Conservation (phyloP, 2,888 invertebrate genomes). For the Laspeyria flexula region DNA sequence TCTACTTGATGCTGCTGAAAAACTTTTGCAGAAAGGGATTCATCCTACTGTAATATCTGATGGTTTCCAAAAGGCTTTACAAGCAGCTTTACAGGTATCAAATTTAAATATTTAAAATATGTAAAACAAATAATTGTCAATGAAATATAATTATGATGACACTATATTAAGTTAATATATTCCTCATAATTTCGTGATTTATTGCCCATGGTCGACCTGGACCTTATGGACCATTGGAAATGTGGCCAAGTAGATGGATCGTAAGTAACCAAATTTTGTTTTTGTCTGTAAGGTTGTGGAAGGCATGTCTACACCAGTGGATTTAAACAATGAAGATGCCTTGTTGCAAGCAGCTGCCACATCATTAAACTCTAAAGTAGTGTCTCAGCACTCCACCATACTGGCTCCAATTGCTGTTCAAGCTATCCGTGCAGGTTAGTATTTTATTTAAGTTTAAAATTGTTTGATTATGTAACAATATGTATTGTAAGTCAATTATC, state of each 20-base stretch:
- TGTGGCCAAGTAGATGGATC: no score
- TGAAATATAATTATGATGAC: no score
- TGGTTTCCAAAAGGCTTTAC: slow-evolving; percentile 95
- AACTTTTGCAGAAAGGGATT: slow-evolving; percentile 96
- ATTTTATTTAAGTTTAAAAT: no score
- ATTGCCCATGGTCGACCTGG: no score
- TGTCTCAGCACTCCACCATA: slow-evolving; percentile 98
- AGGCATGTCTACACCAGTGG: slow-evolving; percentile 94
- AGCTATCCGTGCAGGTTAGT: slow-evolving; percentile 94
- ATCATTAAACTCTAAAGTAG: slow-evolving; percentile 99
- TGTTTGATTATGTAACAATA: no score
- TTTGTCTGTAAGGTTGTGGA: slow-evolving; percentile 90
- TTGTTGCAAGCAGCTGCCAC: slow-evolving; percentile 98
- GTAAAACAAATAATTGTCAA: not conserved
- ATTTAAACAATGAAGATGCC: slow-evolving; percentile 94
- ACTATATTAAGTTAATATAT: no score
- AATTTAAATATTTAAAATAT: not conserved
- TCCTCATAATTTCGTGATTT: no score
- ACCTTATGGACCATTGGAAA: no score
- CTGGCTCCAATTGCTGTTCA: slow-evolving; percentile 99
- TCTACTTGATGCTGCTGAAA: slow-evolving; percentile 96
- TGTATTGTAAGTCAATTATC: no score
- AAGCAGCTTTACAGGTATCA: slow-evolving; percentile 89
- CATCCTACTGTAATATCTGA: slow-evolving; percentile 99
- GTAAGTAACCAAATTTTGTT: no score